Conservation (phyloP, 1,140 invertebrate genomes). For the Antheraea mylitta region DNA sequence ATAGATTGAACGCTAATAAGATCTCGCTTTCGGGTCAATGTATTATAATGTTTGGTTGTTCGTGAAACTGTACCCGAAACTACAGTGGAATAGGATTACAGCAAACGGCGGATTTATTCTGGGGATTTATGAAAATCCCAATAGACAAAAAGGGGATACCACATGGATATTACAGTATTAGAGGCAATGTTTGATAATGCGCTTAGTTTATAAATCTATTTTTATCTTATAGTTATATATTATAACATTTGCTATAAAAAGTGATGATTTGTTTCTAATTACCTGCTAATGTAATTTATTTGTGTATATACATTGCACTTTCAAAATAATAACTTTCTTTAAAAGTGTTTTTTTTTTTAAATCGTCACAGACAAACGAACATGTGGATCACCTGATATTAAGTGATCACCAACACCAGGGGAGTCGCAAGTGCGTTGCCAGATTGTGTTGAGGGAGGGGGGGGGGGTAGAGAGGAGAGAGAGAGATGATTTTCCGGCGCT, state of each 20-base stretch:
- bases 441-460: too few species aligned
- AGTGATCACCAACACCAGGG: too few species aligned
- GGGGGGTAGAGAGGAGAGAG: too few species aligned
- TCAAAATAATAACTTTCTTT: too few species aligned
- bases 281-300: too few species aligned
- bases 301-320: too few species aligned
- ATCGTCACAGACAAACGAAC: too few species aligned
- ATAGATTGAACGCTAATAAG: conserved; percentile 20
- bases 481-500: too few species aligned
- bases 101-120: conserved; percentile 60
- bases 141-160: conserved; percentile 41
- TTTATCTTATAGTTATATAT: background rate
- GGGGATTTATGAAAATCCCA: conserved; percentile 51
- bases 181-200: conserved; percentile 44
- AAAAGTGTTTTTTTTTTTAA: too few species aligned
- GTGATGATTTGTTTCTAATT: background rate
- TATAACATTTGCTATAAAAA: background rate
- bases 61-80: conserved; percentile 44
- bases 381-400: too few species aligned
- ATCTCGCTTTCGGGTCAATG: conserved; percentile 31
- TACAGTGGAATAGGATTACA: conserved; percentile 50
- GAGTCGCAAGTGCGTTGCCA: too few species aligned
- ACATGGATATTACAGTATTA: conserved; percentile 30
- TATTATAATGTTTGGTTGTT: conserved; percentile 38
- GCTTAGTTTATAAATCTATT: background rate